Base-by-base conservation (phyloP, 30 jellyfish, hydroid and myxozoan species). In the Aurelia sp. region DNA sequence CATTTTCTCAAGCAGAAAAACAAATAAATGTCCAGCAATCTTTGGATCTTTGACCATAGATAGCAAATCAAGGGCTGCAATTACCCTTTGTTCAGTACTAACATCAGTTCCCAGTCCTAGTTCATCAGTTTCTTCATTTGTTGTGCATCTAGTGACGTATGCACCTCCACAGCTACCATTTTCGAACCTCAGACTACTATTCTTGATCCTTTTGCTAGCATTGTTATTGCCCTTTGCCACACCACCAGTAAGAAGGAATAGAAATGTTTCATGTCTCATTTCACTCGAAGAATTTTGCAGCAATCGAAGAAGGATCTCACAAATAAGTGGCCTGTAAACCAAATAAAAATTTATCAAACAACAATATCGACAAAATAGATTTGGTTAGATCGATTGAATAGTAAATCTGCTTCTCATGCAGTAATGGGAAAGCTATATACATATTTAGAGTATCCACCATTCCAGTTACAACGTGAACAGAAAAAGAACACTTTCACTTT, bases 21-120 rank as follows among this genome's bases (percentile, higher is more conserved):
- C 60, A n/a, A 83, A 71, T 20, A 83, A 83, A 11, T 83, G 31
- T 30, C 80, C 86, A 11, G 53, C 63, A 23, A 60, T 23, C 11
- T 60, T 13, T 16, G 74, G 55, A 52, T 73, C 81, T 63, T 83
- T 37, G 61, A 83, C 4, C 41, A 71, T 41, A n/a, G 10, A 35
- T 23, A 83, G 67, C 16, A 83, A 0, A 21, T 58, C 76, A 0
- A 83, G 66, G 17, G 73, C 17, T 21, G 69, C 64, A 37, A 55
- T 78, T 15, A 83, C 59, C 27, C 81, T 70, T 19, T 60, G 62
- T 19, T 83, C 92, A 8, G 82, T 79, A 13, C 82, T 47, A 50
- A 79, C 78, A 41, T 8, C 20, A 37, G 16, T 15, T 40, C 51
- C 73, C 21, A 13, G 7, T 16, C 20, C 22, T 23, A 48, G 20